Evolutionary conservation across 2,113 vertebrate genomes (phyloP).

Genomic region (Uropsilus gracilis): DNA sequence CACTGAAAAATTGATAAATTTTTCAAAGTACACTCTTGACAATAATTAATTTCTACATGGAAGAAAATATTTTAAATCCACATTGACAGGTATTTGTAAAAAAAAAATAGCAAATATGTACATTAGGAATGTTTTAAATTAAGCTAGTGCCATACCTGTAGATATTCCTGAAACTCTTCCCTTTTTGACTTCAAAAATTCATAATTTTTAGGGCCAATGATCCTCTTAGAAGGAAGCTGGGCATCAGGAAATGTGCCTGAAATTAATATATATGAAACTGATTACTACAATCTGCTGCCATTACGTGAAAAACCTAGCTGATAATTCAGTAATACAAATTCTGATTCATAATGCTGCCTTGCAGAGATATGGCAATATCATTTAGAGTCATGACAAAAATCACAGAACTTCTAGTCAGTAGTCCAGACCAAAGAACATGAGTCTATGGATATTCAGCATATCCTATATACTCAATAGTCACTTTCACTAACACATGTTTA

Average conservation of each 20-base stretch:
- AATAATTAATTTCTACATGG: conserved; percentile 49
- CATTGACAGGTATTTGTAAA: background rate
- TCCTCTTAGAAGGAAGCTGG: conserved; percentile 97
- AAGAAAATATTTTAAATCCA: conserved; percentile 4
- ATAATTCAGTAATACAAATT: conserved; percentile 18
- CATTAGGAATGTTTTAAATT: background rate
- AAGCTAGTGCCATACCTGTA: conserved; percentile 88
- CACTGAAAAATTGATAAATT: too few relatives aligned
- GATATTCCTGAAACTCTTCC: conserved; percentile 96
- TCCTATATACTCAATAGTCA: background rate
- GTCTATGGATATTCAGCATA: background rate
- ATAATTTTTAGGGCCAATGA: conserved; percentile 97
- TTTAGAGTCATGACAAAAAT: background rate
- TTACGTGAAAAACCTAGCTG: conserved; percentile 40
- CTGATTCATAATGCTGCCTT: conserved; percentile 15
- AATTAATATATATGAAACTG: conserved; percentile 54
- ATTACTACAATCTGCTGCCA: background rate
- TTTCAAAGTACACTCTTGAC: background rate
- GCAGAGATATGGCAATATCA: background rate
- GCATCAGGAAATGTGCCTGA: conserved; percentile 95
- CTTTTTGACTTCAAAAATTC: conserved; percentile 96
- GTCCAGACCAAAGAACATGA: conserved; percentile 10
- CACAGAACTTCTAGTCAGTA: conserved; percentile 15
- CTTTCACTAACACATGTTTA: background rate
- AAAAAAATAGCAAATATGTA: background rate